These are phyloP conservation scores for Leptatherina wallacei DNA, from an alignment of 2,797 vertebrate genomes.

Conservation along the genomic window DNA sequence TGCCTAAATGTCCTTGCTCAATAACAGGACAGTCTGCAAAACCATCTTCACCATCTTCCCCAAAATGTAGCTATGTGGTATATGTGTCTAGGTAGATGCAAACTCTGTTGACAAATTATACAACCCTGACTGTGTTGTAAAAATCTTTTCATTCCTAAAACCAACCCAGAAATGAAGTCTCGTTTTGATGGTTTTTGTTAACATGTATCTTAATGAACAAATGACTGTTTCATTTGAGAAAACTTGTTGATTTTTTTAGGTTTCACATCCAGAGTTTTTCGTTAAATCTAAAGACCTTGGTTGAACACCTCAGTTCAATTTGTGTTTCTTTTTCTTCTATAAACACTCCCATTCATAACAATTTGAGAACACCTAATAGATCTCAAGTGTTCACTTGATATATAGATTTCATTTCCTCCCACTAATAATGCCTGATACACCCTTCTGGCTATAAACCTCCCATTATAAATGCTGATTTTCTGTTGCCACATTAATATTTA, in stretches of 20 bases:
- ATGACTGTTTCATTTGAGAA: background rate
- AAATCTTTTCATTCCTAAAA: too few relatives aligned
- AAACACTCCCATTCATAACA: background rate
- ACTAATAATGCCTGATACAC: slow-evolving; percentile 34
- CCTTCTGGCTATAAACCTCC: slow-evolving; percentile 38
- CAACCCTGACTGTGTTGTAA: too few relatives aligned
- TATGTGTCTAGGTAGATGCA: too few relatives aligned
- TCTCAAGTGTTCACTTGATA: slow-evolving; percentile 33
- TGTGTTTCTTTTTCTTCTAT: slow-evolving; percentile 5
- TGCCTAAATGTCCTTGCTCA: slow-evolving; percentile 12
- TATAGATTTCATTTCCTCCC: slow-evolving; percentile 59
- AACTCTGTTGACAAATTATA: too few relatives aligned
- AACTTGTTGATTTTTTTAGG: slow-evolving; percentile 5
- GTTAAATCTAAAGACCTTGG: slow-evolving; percentile 4
- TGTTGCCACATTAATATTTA: slow-evolving; percentile 65
- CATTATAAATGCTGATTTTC: slow-evolving; percentile 53
- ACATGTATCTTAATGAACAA: background rate
- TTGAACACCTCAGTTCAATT: background rate
- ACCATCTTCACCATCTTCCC: slow-evolving; percentile 1
- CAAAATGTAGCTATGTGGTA: too few relatives aligned
- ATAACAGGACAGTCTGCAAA: slow-evolving; percentile 10
- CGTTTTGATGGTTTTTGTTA: too few relatives aligned
- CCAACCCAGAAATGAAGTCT: slow-evolving; percentile 10
- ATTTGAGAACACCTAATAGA: slow-evolving; percentile 19
- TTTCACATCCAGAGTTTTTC: slow-evolving; percentile 8